Evolutionary conservation across 1,140 invertebrate genomes (phyloP).

Genomic region (Homalodisca vitripennis): DNA sequence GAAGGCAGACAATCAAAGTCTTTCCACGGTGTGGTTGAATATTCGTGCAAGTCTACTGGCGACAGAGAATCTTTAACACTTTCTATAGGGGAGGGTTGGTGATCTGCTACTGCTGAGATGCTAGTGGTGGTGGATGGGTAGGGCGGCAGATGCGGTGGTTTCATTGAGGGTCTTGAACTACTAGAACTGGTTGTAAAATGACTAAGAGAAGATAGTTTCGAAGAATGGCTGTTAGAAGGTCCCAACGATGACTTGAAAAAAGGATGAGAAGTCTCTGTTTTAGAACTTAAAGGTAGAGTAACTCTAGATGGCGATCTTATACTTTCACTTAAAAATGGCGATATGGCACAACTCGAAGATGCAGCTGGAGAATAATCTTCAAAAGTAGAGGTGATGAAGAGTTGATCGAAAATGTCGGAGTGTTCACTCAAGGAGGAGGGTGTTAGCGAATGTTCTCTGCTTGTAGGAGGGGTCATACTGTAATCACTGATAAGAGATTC

Average conservation of each 20-base stretch:
- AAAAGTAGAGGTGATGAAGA: slow-evolving; percentile 9
- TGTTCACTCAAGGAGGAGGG: slow-evolving; percentile 27
- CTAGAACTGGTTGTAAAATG: background rate
- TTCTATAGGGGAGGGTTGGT: background rate
- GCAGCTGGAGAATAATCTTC: background rate
- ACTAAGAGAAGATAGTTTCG: background rate
- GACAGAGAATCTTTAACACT: background rate
- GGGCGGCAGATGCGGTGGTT: background rate
- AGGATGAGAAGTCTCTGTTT: background rate
- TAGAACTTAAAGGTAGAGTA: background rate
- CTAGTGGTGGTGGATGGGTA: background rate
- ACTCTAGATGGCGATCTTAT: background rate
- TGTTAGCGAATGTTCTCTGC: slow-evolving; percentile 27
- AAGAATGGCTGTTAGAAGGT: background rate
- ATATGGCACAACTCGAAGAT: background rate
- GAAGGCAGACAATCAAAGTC: slow-evolving; percentile 19
- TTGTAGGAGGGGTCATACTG: background rate
- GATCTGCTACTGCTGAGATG: background rate
- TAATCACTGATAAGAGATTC: slow-evolving; percentile 33
- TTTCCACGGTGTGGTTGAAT: background rate
- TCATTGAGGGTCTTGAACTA: background rate
- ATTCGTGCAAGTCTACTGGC: background rate
- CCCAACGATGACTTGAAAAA: background rate
- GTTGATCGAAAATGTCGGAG: slow-evolving; percentile 31
- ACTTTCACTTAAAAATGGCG: background rate